These are phyloP conservation scores for Erpetoichthys calabaricus DNA, from an alignment of 2,797 vertebrate genomes.

Conservation along the genomic window DNA sequence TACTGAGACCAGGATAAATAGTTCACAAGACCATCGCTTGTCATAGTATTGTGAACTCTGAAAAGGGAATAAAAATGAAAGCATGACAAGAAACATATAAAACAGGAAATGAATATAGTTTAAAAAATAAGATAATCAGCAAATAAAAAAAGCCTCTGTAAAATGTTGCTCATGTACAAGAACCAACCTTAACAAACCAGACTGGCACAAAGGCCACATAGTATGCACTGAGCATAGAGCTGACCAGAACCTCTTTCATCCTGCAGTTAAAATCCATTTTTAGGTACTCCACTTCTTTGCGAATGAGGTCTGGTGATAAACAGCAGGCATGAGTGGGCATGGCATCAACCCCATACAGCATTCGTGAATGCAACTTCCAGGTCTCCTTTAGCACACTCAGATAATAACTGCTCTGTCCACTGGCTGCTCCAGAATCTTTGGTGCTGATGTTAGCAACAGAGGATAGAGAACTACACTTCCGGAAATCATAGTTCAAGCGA, in stretches of 20 bases:
- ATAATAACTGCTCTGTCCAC: slow-evolving; percentile 65
- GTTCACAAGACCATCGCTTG: slow-evolving; percentile 94
- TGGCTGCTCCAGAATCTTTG: slow-evolving; percentile 57
- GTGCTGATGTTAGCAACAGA: slow-evolving; percentile 71
- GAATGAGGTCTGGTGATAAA: slow-evolving; percentile 89
- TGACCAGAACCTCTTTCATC: slow-evolving; percentile 96
- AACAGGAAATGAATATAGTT: too few relatives aligned
- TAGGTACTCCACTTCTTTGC: slow-evolving; percentile 88
- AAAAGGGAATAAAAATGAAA: slow-evolving; percentile 4
- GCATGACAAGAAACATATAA: too few relatives aligned
- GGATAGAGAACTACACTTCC: slow-evolving; percentile 57
- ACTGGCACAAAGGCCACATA: slow-evolving; percentile 95
- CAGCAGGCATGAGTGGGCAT: slow-evolving; percentile 96
- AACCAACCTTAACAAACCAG: slow-evolving; percentile 90
- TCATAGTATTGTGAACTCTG: slow-evolving; percentile 97
- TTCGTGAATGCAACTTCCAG: slow-evolving; percentile 88
- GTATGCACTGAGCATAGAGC: slow-evolving; percentile 96
- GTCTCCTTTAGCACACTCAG: slow-evolving; percentile 83
- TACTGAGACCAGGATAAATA: slow-evolving; percentile 92
- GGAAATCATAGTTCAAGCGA: slow-evolving; percentile 75
- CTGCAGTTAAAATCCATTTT: slow-evolving; percentile 98
- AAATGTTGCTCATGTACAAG: too few relatives aligned
- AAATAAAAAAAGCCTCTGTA: too few relatives aligned
- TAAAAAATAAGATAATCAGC: too few relatives aligned
- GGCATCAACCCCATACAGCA: slow-evolving; percentile 71